Evolutionary conservation across 2,888 invertebrate genomes (phyloP), one percentile per base, ranked within the genome.

Genomic region (Amphipoea oculea): DNA sequence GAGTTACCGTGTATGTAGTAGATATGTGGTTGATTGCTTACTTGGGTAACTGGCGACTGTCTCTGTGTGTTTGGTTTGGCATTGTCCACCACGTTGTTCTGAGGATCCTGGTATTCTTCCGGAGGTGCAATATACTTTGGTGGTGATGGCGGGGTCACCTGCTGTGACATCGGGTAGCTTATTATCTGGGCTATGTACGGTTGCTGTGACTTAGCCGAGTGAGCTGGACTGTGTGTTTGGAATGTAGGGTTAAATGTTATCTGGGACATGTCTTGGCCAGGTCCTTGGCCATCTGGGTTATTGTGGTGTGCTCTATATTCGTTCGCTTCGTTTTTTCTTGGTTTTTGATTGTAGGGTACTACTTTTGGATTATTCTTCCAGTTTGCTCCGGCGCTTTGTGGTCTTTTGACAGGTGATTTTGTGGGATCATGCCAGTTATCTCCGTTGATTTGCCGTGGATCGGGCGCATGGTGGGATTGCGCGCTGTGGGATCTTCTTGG

Each of bases 211-310:
- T 96, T 96, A 2, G 94, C 92, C 1, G 95, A 93, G 87, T 97
- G 97, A 20, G 97, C 96, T 63, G 97, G 97, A 90, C 97, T 97
- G 88, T 97, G 96, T 4, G 95, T 96, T 92, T 97, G 97, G 96
- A 97, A 97, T 96, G 97, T 97, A 78, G 97, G 97, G 84, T 97
- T 97, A 85, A 94, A 97, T 3, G 97, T 97, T 71, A 97, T 95
- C 88, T 97, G 97, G 2, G 97, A 97, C 72, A 94, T 89, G 70
- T 97, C 97, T 87, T 93, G 95, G 82, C 92, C 92, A 65, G 93
- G 91, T 23, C 91, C 93, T 60, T 91, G 90, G 20, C 85, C 78
- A n/a, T 94, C 93, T 57, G 86, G 76, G 68, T 95, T 94, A 89
- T 92, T 95, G 86, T 93, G 94, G 88, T 87, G 86, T 0, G 88